phyloP scores from a whole-genome alignment of 2,797 vertebrate genomes.

The Lacerta viridis region DNA sequence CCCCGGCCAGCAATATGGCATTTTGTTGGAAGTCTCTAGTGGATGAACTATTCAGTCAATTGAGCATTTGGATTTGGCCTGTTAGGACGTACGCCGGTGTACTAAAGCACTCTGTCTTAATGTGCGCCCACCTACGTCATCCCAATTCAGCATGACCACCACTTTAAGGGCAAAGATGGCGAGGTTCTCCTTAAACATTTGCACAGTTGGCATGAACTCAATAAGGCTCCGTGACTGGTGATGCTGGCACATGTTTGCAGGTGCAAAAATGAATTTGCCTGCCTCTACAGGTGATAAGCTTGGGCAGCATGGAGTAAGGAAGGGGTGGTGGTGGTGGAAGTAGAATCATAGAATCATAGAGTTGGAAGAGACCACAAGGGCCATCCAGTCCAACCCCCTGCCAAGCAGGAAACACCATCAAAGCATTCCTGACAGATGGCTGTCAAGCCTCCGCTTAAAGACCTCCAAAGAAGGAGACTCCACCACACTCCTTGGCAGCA shows the following conservation, averaged over 20 bases:
- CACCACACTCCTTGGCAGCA: too few relatives aligned
- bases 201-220: neutral
- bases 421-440: too few relatives aligned
- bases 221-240: too few relatives aligned
- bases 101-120: neutral
- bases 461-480: too few relatives aligned
- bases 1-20: neutral
- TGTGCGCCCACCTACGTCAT: neutral
- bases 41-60: neutral
- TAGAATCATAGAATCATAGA: too few relatives aligned
- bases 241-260: neutral
- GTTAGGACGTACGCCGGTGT: neutral
- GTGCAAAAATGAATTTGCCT: neutral
- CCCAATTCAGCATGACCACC: neutral
- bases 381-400: too few relatives aligned
- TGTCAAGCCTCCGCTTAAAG: too few relatives aligned
- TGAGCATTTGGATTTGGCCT: neutral
- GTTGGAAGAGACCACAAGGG: too few relatives aligned
- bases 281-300: too few relatives aligned
- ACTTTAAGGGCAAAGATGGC: neutral
- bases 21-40: constrained; percentile 10
- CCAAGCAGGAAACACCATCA: too few relatives aligned
- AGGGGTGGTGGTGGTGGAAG: neutral
- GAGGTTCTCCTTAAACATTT: neutral
- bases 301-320: neutral